phyloP scores from a whole-genome alignment of 64 coral and sea anemone species.

The Actinia equina region DNA sequence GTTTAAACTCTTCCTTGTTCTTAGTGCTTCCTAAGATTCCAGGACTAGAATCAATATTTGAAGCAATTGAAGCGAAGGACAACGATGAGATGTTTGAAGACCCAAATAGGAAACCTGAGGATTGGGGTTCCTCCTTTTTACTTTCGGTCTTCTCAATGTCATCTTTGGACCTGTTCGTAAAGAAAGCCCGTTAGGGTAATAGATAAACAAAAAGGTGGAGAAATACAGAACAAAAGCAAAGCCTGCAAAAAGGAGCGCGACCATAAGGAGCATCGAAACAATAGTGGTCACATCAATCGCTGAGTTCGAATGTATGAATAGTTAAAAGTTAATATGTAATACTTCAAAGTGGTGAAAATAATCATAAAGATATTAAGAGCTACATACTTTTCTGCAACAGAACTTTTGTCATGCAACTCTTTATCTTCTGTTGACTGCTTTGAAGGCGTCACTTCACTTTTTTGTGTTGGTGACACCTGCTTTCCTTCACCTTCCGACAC shows the following conservation, averaged over 20 bases:
- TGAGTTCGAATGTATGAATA: too few relatives aligned
- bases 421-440: background rate
- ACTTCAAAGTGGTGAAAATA: too few relatives aligned
- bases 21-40: background rate
- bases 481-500: background rate
- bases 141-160: background rate
- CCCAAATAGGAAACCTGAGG: slow-evolving; percentile 43
- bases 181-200: background rate
- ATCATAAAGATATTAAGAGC: background rate
- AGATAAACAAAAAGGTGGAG: background rate
- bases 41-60: background rate
- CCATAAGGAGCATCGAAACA: background rate
- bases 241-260: background rate
- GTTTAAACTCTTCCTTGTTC: background rate
- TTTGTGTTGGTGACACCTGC: background rate
- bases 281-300: too few relatives aligned
- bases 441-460: background rate
- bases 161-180: background rate
- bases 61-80: slow-evolving; percentile 36
- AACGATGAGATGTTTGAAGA: slow-evolving; percentile 33
- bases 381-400: background rate
- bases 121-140: background rate
- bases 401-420: background rate
- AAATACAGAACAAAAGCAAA: background rate
- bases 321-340: too few relatives aligned